Conservation (phyloP, 2,888 invertebrate genomes). For the Drosophila neotestacea region DNA sequence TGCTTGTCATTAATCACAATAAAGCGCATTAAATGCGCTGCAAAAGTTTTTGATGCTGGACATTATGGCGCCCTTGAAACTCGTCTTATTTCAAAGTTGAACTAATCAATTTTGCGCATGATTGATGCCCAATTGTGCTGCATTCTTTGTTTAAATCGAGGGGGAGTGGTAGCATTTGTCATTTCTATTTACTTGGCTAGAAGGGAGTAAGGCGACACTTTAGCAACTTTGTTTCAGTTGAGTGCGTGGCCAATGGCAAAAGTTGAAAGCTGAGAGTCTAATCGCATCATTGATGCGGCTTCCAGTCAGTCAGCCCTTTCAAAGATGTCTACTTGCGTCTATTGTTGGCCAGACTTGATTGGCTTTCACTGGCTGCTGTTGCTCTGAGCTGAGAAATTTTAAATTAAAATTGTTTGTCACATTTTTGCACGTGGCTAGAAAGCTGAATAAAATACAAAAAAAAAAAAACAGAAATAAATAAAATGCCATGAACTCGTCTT, state of each 20-base stretch:
- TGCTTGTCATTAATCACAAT: conserved; percentile 66
- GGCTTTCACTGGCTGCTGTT: conserved; percentile 35
- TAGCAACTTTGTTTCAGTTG: conserved; percentile 57
- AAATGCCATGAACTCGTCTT: conserved; percentile 12
- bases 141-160: conserved; percentile 61
- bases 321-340: conserved; percentile 25
- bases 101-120: conserved; percentile 78
- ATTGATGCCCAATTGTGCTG: conserved; percentile 77
- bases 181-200: conserved; percentile 27
- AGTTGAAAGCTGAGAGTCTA: conserved; percentile 57
- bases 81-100: conserved; percentile 36
- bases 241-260: conserved; percentile 53
- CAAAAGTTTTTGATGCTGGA: conserved; percentile 25
- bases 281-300: conserved; percentile 64
- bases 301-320: conserved; percentile 49
- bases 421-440: conserved; percentile 19
- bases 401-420: conserved; percentile 56
- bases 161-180: conserved; percentile 54
- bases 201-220: conserved; percentile 1
- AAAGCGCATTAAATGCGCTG: conserved; percentile 43
- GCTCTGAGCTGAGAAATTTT: conserved; percentile 36
- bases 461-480: not conserved
- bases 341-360: conserved; percentile 63
- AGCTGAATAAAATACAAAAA: conserved; percentile 7
- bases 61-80: not conserved